Base-by-base conservation (phyloP, 2,888 invertebrate genomes). In the Hyles lineata region DNA sequence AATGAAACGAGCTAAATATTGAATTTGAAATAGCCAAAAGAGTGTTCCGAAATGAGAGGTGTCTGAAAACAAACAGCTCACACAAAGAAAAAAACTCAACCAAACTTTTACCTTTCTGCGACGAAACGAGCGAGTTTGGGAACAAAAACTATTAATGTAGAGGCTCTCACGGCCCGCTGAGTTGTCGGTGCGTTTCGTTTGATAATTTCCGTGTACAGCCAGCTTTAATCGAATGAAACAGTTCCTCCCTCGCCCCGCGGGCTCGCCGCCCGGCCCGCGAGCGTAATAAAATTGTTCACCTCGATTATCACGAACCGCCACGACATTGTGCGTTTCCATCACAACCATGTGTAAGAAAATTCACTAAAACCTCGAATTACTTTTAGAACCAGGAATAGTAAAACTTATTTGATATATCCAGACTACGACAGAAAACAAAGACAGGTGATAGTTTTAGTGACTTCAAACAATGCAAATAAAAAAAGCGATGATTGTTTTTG, bases 121-220 rank as follows among this genome's bases (percentile, higher is more conserved):
- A 90, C 87, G 87, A 88, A 89, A 89, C 87, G 83, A 82, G 83
- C 78, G 89, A 89, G 89, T 89, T 88, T 85, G 86, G 83, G 82
- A 89, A 92, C 92, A 92, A 93, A 93, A 93, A 93, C 93, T 93
- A 92, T 92, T 90, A 91, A 91, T 90, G 90, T 90, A 90, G 89
- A 89, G 87, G 85, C 89, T 88, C 89, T 90, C 89, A 88, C 93
- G 90, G 91, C 82, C 89, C 90, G 92, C 82, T 93, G 93, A 89
- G 85, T 90, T 89, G 90, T 90, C 89, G 88, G 91, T 92, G 91
- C 89, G 91, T 92, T 92, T 89, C 92, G 93, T 93, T 93, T 93
- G 92, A 93, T 94, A 93, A 93, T 92, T 91, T 91, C 90, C 90
- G 91, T 91, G 90, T 92, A 92, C 90, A 90, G 88, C 87, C 86